phyloP scores from a whole-genome alignment of 2,113 vertebrate species.

The Cavia porcellus region DNA sequence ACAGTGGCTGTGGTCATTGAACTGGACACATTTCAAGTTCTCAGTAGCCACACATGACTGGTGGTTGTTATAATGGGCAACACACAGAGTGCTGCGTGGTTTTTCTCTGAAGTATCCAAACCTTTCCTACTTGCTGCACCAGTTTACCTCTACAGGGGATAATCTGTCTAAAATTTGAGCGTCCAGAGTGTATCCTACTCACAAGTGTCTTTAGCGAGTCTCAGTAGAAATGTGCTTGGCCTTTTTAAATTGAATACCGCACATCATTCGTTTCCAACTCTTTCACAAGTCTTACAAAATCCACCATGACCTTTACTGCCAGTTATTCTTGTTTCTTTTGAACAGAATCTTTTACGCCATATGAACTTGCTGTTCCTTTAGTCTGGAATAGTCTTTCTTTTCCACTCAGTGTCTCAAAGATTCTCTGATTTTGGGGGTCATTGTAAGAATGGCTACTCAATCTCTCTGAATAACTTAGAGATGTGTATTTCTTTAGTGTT shows the following conservation, averaged over 20 bases:
- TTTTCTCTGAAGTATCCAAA: neutral
- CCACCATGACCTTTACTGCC: neutral
- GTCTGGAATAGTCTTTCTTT: neutral
- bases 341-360: neutral
- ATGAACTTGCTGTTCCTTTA: neutral
- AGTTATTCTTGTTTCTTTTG: neutral
- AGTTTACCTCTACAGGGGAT: neutral
- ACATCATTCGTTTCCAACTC: constrained; percentile 15
- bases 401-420: neutral
- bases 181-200: neutral
- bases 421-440: neutral
- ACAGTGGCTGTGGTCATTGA: neutral
- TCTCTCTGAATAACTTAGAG: neutral
- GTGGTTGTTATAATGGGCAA: no score
- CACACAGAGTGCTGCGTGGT: neutral
- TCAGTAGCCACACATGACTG: neutral
- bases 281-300: constrained; percentile 59
- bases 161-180: neutral
- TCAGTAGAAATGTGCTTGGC: neutral
- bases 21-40: neutral
- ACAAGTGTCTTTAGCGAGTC: neutral
- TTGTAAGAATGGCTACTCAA: neutral
- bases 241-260: constrained; percentile 33
- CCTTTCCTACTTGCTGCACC: neutral
- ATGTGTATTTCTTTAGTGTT: neutral